Base-by-base conservation (phyloP, 1,140 invertebrate species). In the Amyelois transitella region DNA sequence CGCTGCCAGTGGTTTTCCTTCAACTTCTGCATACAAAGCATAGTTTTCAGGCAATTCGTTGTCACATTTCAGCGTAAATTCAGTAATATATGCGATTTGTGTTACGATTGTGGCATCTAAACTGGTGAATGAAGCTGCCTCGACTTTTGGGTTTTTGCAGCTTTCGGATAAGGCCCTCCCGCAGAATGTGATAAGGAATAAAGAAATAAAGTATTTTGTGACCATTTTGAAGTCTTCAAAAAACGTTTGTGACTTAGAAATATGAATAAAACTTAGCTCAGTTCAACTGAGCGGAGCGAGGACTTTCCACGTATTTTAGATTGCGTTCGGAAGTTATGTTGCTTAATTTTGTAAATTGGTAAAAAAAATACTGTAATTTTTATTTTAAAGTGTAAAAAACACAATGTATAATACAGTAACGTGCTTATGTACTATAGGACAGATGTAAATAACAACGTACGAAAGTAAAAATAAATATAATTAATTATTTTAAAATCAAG, bases 91-190 rank as follows among this genome's bases (percentile, higher is more conserved):
- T 0, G 94, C 95, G 60, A 96, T 92, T 72, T 94, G 93, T 44
- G 94, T 94, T 1, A 98, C 91, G 57, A 98, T 93, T 45, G 96
- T 97, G 4, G 94, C 95, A 91, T 98, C 97, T 78, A 94, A 91
- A 4, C 96, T 97, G 44, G 96, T 96, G 87, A 98, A 98, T 0
- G 93, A 91, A 17, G 89, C 91, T 1, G 92, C 90, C 55, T 90
- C 90, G 7, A 94, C 91, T 83, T 94, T 86, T 68, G 93, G 89
- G 85, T 93, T 90, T 69, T 86, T 79, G 70, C 92, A 94, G 47
- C 80, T 77, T 55, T 81, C 63, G n/a, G 71, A 79, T 6, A 62
- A 65, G 0, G 62, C 61, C 28, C 66, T 60, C 57, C 71, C 67
- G 4, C 71, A 54, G 18, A 73, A 58, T n/a, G 69, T 66, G 18